Base-by-base conservation (phyloP, 2,888 invertebrate genomes). In the Drosophila greeni region DNA sequence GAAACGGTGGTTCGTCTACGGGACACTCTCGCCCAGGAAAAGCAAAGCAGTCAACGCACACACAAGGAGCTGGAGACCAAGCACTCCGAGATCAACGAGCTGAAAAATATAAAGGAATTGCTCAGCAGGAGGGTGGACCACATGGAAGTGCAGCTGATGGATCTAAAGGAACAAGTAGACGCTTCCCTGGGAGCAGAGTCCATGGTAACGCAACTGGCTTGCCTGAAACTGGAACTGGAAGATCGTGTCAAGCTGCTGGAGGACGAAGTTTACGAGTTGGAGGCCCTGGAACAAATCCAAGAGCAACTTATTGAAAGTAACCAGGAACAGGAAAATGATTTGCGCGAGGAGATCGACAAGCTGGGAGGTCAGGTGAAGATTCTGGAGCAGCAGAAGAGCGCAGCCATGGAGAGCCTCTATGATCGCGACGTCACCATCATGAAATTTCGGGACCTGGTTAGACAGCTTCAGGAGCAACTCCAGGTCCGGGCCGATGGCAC, bases 111-210 rank as follows among this genome's bases (percentile, higher is more conserved):
- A 0, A 97, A 97, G 84, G 97, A 97, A 86, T 95, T 96, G 89
- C 90, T 97, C 4, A 94, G 95, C 23, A 87, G 92, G 0, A 91
- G 97, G 49, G 85, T 88, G 0, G 94, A 95, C 74, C 93, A 95
- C 85, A 90, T 97, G 90, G 96, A 97, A 86, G 93, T 93, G 43
- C 95, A 96, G 87, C 94, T 98, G 60, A 93, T 94, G 0, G 98
- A 98, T 88, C 91, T 98, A 0, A 94, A 97, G 83, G 98, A 98
- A 87, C 95, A 95, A 89, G 95, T 99, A 39, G 99, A 99, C 89
- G 98, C 98, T 0, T 97, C 98, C 0, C 90, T 99, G 33, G 99
- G 99, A 0, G 97, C 99, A 1, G 99, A 99, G 89, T 97, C 98
- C 88, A 99, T 99, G 98, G 97, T 99, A 2, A 97, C 98, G 79